Conservation (phyloP, 2,113 vertebrate species). For the Sterrhoptilus dennistouni region DNA sequence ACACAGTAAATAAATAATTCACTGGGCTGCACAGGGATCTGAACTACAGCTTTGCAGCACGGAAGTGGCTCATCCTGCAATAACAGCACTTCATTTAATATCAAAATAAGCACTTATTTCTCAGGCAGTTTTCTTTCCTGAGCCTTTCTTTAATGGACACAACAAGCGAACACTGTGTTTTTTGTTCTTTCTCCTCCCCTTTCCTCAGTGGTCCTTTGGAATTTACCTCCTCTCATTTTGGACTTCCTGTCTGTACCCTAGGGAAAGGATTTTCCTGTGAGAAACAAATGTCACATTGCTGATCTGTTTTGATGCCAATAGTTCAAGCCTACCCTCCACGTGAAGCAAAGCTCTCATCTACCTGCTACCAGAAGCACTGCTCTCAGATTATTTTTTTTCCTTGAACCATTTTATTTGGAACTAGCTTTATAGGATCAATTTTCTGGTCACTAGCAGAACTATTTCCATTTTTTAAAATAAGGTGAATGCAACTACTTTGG, state of each 20-base stretch:
- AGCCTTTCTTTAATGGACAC: neutral
- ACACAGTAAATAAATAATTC: neutral
- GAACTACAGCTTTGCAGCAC: rapidly evolving
- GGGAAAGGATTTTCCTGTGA: constrained; percentile 57
- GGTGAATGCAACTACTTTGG: neutral
- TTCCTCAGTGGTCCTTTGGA: constrained; percentile 16
- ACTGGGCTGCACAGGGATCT: neutral
- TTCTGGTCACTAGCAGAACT: neutral
- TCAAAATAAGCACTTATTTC: constrained; percentile 19
- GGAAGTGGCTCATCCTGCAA: neutral
- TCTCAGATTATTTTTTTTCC: neutral
- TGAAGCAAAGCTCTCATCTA: neutral
- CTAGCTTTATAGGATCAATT: neutral
- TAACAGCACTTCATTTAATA: neutral
- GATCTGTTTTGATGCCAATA: neutral
- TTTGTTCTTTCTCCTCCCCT: constrained; percentile 32
- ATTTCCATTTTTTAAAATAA: neutral
- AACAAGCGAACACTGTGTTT: neutral
- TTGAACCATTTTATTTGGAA: neutral
- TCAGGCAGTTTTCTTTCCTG: neutral
- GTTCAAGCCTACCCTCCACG: neutral
- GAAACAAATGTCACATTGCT: constrained; percentile 51
- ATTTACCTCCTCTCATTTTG: constrained; percentile 58
- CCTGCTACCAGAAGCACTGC: neutral
- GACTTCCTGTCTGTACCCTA: constrained; percentile 53